These are phyloP conservation scores for Polymixis flavicincta DNA, from an alignment of 2,888 invertebrate species.

Conservation along the genomic window DNA sequence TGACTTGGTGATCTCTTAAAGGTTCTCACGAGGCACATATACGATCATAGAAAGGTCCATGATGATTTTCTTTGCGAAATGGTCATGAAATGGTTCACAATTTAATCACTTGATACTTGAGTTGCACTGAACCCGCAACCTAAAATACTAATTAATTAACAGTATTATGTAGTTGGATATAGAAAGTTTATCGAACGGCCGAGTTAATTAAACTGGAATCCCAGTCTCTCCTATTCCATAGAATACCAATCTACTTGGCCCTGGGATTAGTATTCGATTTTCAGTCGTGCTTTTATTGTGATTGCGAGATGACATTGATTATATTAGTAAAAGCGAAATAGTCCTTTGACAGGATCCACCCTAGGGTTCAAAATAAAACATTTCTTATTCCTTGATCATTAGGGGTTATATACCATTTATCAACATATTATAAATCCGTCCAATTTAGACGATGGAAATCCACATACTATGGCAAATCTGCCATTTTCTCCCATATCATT, in stretches of 20 bases:
- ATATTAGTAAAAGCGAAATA: constrained; percentile 5
- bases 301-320: constrained; percentile 19
- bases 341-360: background rate
- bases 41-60: constrained; percentile 2
- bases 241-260: constrained; percentile 22
- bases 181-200: constrained; percentile 12
- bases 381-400: background rate
- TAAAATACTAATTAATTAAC: background rate
- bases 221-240: constrained; percentile 13
- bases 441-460: constrained; percentile 7
- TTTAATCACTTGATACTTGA: background rate
- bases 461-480: constrained; percentile 3
- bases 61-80: constrained; percentile 17
- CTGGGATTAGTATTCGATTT: constrained; percentile 39
- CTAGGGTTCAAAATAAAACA: background rate
- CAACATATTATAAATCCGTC: background rate
- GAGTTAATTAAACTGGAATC: constrained; percentile 44
- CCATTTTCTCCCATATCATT: constrained; percentile 27
- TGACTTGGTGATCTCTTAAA: constrained; percentile 5
- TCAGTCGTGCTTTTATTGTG: constrained; percentile 27
- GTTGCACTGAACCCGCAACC: background rate
- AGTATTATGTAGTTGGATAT: background rate
- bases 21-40: constrained; percentile 12
- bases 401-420: background rate
- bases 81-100: background rate